phyloP scores from a whole-genome alignment of 2,797 vertebrate species.

The Pelodytes ibericus region DNA sequence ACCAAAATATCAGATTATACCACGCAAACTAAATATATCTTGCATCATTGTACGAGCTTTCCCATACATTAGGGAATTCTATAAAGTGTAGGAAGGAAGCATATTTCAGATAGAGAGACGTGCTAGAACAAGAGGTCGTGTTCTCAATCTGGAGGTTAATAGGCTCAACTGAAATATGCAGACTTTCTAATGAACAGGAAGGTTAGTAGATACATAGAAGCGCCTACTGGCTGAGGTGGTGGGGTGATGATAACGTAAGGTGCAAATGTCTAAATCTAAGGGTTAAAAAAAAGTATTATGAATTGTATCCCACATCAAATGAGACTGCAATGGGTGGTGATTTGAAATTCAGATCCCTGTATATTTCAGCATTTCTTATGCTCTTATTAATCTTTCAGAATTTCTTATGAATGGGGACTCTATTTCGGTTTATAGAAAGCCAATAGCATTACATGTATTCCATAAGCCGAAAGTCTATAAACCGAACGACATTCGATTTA shows the following conservation, averaged over 20 bases:
- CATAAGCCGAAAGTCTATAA: too few species aligned
- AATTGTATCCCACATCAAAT: too few species aligned
- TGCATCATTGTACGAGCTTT: background rate
- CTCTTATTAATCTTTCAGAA: too few species aligned
- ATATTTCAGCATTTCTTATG: too few species aligned
- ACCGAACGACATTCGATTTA: too few species aligned
- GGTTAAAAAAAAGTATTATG: background rate
- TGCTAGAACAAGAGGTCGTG: conserved; percentile 33
- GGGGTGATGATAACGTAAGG: background rate
- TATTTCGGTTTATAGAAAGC: too few species aligned
- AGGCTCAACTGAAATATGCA: background rate
- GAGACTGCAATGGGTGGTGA: too few species aligned
- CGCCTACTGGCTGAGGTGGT: background rate
- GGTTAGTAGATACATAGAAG: background rate
- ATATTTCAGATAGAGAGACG: conserved; percentile 34
- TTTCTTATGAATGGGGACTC: too few species aligned
- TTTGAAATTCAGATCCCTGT: too few species aligned
- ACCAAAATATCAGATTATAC: conserved; percentile 10
- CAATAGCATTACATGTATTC: too few species aligned
- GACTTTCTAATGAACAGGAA: background rate
- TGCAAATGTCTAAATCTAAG: background rate
- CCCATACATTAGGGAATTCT: conserved; percentile 12
- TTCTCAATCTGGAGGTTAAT: conserved; percentile 14
- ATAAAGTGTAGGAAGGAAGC: conserved; percentile 46
- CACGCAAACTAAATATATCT: background rate